A percentile compares a stretch with the other conserved stretches of the same genome.
Evolutionary conservation across 2,888 invertebrate species (phyloP).

Genomic region (Nomada hirtipes): DNA sequence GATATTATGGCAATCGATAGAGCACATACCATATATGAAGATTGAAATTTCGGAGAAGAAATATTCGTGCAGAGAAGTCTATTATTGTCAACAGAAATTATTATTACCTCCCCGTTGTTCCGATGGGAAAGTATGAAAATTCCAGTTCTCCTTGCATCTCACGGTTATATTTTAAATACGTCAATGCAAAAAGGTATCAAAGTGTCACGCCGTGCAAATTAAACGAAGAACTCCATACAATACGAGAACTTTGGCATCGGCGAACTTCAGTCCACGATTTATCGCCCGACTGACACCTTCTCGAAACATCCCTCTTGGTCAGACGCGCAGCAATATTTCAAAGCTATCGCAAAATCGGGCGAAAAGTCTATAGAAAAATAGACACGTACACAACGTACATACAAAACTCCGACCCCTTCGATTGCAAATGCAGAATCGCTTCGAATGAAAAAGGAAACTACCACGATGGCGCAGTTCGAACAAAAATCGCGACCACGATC

Average conservation of each 20-base stretch:
- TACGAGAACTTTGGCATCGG: not conserved
- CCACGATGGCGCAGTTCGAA: not conserved
- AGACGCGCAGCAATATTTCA: constrained; percentile 14
- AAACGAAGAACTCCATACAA: not conserved
- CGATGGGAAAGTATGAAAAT: too few relatives aligned
- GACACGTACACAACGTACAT: not conserved
- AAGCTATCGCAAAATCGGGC: not conserved
- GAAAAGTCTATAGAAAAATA: not conserved
- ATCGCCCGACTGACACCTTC: constrained; percentile 13
- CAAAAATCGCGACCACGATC: too few relatives aligned
- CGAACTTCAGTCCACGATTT: constrained; percentile 17
- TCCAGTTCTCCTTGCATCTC: too few relatives aligned
- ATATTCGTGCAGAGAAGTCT: not conserved
- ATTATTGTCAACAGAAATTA: too few relatives aligned
- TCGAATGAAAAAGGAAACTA: not conserved
- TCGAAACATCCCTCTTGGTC: constrained; percentile 16
- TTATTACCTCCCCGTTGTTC: too few relatives aligned
- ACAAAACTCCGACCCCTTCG: too few relatives aligned
- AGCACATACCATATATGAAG: too few relatives aligned
- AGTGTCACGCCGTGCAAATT: not conserved
- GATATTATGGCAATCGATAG: constrained; percentile 6
- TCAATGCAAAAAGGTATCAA: too few relatives aligned
- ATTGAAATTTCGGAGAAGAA: not conserved
- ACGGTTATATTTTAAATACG: too few relatives aligned
- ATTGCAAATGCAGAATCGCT: not conserved